Evolutionary conservation across 2,888 invertebrate genomes (phyloP).

Genomic region (Adela reaumurella): DNA sequence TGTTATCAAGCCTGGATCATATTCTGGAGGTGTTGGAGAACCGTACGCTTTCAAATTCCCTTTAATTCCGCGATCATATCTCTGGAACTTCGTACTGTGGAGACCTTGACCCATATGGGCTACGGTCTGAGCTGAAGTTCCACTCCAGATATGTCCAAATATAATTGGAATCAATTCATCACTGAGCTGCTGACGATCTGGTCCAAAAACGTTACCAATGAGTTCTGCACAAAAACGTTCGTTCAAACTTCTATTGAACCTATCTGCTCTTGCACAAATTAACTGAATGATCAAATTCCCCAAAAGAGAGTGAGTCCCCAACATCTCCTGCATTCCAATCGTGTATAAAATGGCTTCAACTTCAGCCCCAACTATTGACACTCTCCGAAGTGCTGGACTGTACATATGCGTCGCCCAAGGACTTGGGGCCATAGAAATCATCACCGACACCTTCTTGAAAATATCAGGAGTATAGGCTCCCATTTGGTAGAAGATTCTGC

Average conservation of each 20-base stretch:
- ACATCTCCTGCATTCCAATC: conserved; percentile 18
- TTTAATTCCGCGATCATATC: not conserved
- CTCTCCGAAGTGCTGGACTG: conserved; percentile 17
- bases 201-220: conserved; percentile 11
- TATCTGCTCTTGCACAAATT: conserved; percentile 9
- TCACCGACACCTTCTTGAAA: conserved; percentile 52
- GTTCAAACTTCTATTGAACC: too few relatives aligned
- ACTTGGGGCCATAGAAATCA: conserved; percentile 54
- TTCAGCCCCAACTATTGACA: conserved; percentile 20
- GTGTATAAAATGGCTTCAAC: conserved; percentile 31
- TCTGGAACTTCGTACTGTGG: not conserved
- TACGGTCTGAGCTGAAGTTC: conserved; percentile 12
- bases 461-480: conserved; percentile 51
- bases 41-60: not conserved
- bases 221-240: conserved; percentile 4
- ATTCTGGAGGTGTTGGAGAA: not conserved
- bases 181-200: conserved; percentile 31
- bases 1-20: not conserved
- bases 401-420: conserved; percentile 34
- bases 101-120: not conserved
- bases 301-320: too few relatives aligned
- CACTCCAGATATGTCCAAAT: conserved; percentile 18
- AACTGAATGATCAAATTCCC: too few relatives aligned
- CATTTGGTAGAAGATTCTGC: conserved; percentile 56
- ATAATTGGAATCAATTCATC: conserved; percentile 25